Percentiles rank a stretch among this genome's conserved stretches.
These are phyloP conservation scores for Ophion ventricosus DNA, from an alignment of 2,888 invertebrate genomes.

Conservation along the genomic window DNA sequence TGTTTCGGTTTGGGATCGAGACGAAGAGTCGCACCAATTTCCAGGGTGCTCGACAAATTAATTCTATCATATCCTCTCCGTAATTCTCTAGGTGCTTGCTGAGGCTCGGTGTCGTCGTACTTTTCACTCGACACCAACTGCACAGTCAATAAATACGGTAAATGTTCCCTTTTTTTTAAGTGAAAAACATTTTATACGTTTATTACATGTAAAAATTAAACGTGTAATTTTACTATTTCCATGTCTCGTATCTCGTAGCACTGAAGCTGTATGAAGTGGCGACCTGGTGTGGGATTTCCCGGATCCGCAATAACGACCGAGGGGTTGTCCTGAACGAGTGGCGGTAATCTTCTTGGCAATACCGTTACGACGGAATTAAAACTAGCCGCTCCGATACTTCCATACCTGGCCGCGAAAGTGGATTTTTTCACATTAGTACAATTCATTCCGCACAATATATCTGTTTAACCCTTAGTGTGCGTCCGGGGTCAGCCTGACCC, in stretches of 20 bases:
- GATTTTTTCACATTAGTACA: background rate
- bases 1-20: constrained; percentile 79
- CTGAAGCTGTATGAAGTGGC: constrained; percentile 65
- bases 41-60: constrained; percentile 37
- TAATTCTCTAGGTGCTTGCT: constrained; percentile 46
- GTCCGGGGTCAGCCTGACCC: no score
- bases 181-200: background rate
- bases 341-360: constrained; percentile 71
- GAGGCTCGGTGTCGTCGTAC: constrained; percentile 52
- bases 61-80: constrained; percentile 52
- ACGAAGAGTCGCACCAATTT: constrained; percentile 18
- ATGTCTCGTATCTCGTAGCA: constrained; percentile 72
- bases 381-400: constrained; percentile 71
- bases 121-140: constrained; percentile 64
- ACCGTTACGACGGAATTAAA: constrained; percentile 69
- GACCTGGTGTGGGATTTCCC: constrained; percentile 38
- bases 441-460: background rate
- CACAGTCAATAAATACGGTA: background rate
- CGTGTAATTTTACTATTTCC: constrained; percentile 70
- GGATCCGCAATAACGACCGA: constrained; percentile 58
- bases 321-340: constrained; percentile 64
- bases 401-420: constrained; percentile 68
- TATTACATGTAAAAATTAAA: background rate
- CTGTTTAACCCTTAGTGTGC: no score
- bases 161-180: background rate